Conservation (phyloP, 53 echinoderm and acorn worm species). For the Holothuria leucospilota region DNA sequence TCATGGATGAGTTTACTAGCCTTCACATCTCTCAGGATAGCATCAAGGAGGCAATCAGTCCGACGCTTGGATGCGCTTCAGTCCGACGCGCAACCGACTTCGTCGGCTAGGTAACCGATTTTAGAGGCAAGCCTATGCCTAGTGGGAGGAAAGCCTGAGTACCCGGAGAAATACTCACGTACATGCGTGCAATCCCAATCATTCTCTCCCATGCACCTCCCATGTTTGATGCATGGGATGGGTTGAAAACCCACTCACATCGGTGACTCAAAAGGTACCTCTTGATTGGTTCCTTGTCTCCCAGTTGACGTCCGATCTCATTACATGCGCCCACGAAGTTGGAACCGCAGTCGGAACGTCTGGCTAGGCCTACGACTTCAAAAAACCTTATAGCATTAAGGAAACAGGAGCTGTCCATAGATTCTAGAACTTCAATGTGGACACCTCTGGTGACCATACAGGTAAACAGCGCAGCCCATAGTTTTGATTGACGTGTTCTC, state of each 20-base stretch:
- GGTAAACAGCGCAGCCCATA: conserved; percentile 60
- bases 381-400: conserved; percentile 58
- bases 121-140: no score
- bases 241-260: conserved; percentile 72
- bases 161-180: no score
- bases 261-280: conserved; percentile 47
- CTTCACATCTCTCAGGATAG: conserved; percentile 62
- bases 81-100: no score
- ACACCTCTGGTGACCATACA: conserved; percentile 56
- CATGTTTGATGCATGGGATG: conserved; percentile 69
- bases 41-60: conserved; percentile 68
- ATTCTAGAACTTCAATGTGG: conserved; percentile 59
- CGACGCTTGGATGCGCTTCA: no score
- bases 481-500: conserved; percentile 32
- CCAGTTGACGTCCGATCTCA: conserved; percentile 37
- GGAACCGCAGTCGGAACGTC: conserved; percentile 55
- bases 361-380: conserved; percentile 53
- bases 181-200: conserved; percentile 68
- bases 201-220: conserved; percentile 67
- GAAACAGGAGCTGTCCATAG: conserved; percentile 53
- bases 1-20: conserved; percentile 69
- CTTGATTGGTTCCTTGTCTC: conserved; percentile 57
- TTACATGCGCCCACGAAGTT: conserved; percentile 66
- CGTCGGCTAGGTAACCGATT: no score
- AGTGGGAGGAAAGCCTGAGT: no score